Conservation (phyloP, 2,888 invertebrate genomes). For the Lamellibrachia columna region DNA sequence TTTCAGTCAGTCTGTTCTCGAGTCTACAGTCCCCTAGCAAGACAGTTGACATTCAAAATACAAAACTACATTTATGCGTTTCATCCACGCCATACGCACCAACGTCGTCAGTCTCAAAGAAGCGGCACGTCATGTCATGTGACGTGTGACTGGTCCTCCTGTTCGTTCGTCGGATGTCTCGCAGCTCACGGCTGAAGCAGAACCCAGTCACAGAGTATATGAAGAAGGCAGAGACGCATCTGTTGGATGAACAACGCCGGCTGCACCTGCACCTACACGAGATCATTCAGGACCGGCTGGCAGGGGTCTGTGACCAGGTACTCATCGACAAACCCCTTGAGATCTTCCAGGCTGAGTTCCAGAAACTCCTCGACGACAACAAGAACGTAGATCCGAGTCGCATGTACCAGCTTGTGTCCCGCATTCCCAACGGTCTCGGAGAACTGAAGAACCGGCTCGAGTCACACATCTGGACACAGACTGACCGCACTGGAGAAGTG, state of each 20-base stretch:
- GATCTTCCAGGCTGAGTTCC: constrained; percentile 92
- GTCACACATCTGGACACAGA: constrained; percentile 84
- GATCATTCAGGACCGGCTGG: constrained; percentile 87
- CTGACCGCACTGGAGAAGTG: constrained; percentile 92
- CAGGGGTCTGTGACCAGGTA: constrained; percentile 92
- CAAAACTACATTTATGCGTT: too few species aligned
- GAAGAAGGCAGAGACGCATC: constrained; percentile 85
- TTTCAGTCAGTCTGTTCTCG: too few species aligned
- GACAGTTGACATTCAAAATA: too few species aligned
- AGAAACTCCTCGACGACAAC: constrained; percentile 88
- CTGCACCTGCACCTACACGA: constrained; percentile 95
- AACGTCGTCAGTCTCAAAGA: too few species aligned
- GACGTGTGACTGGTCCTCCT: too few species aligned
- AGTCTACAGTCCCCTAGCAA: too few species aligned
- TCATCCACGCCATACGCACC: too few species aligned
- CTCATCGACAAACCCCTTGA: constrained; percentile 96
- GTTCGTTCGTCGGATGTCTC: too few species aligned
- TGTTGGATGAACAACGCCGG: constrained; percentile 91
- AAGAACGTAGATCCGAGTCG: constrained; percentile 93
- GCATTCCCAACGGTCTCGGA: constrained; percentile 87
- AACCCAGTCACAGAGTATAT: too few species aligned
- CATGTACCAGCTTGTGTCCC: constrained; percentile 93
- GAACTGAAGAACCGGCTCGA: constrained; percentile 89
- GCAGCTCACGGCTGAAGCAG: too few species aligned
- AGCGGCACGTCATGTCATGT: too few species aligned